A percentile compares a stretch with the other conserved stretches of the same genome.
Evolutionary conservation across 2,888 invertebrate species (phyloP).

Genomic region (Ennomos quercinarius): DNA sequence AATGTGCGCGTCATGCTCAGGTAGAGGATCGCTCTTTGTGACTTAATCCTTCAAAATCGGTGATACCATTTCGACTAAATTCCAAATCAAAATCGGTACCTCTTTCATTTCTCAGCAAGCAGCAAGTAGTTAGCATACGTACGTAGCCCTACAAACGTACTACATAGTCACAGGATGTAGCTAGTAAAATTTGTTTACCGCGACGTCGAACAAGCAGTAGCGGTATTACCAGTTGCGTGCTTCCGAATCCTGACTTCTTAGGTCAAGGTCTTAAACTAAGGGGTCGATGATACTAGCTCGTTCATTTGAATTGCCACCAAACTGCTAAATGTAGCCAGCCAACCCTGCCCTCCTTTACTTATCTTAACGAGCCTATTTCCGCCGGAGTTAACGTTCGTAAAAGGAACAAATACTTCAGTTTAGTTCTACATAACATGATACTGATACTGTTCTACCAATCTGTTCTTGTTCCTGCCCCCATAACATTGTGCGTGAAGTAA

Average conservation of each 20-base stretch:
- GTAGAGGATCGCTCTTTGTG: constrained; percentile 65
- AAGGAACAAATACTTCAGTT: neutral
- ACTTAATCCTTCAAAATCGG: constrained; percentile 41
- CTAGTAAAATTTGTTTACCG: constrained; percentile 27
- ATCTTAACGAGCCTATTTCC: constrained; percentile 62
- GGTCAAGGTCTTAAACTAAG: constrained; percentile 47
- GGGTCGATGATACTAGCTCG: constrained; percentile 57
- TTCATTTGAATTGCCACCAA: constrained; percentile 49
- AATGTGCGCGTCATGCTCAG: constrained; percentile 62
- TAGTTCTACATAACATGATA: no score
- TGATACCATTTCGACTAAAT: constrained; percentile 32
- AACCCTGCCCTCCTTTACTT: constrained; percentile 59
- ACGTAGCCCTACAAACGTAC: no score
- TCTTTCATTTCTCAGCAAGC: neutral
- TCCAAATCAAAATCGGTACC: constrained; percentile 6
- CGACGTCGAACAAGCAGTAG: constrained; percentile 30
- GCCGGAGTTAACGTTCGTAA: constrained; percentile 38
- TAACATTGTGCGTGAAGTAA: constrained; percentile 8
- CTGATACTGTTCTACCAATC: no score
- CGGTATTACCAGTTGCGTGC: constrained; percentile 57
- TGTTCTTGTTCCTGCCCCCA: no score
- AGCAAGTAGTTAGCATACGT: no score
- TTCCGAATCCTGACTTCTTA: constrained; percentile 49
- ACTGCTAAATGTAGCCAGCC: constrained; percentile 43
- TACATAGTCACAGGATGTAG: no score